Conservation (phyloP, 1,140 invertebrate species). For the Achatina immaculata region DNA sequence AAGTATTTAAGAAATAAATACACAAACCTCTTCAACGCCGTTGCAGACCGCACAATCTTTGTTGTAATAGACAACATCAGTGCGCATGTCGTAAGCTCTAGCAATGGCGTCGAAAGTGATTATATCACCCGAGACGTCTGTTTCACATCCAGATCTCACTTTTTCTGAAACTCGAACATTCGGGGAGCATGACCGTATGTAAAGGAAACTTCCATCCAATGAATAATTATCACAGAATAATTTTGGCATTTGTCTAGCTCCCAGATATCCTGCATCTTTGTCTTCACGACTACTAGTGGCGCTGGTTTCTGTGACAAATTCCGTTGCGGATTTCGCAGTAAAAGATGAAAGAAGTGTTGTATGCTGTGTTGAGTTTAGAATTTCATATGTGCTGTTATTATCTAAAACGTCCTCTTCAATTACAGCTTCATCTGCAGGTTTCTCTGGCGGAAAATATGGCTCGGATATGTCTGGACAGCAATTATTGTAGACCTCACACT, state of each 20-base stretch:
- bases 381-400: too few relatives aligned
- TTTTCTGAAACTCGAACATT: neutral
- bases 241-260: neutral
- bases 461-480: neutral
- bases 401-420: too few relatives aligned
- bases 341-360: too few relatives aligned
- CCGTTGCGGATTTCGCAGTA: too few relatives aligned
- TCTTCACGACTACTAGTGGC: too few relatives aligned
- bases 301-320: too few relatives aligned
- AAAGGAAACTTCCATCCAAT: neutral
- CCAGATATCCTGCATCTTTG: too few relatives aligned
- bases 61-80: slow-evolving; percentile 1
- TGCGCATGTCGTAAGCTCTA: neutral
- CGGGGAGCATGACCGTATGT: neutral
- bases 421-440: neutral
- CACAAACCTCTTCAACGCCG: neutral
- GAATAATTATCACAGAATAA: neutral
- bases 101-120: neutral
- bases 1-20: too few relatives aligned
- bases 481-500: neutral
- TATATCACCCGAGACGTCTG: neutral
- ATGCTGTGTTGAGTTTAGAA: too few relatives aligned
- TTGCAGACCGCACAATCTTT: slow-evolving; percentile 1
- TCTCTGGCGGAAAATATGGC: neutral
- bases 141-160: neutral